Percentiles rank a stretch among this genome's conserved stretches.
Conservation (phyloP, 2,888 invertebrate species). For the Tachina fera region DNA sequence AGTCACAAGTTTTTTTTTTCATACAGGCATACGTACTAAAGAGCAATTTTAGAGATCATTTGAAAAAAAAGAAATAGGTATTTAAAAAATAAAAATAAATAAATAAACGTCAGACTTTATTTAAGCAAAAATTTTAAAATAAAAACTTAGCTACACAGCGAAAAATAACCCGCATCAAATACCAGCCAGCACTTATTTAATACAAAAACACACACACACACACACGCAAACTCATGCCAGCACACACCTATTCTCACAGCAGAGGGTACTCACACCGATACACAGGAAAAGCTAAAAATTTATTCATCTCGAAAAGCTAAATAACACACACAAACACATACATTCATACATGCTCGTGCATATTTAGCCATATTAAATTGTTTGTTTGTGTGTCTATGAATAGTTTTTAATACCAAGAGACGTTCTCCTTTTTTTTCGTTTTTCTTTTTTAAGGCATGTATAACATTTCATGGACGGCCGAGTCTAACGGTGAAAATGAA, state of each 20-base stretch:
- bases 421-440: constrained; percentile 10
- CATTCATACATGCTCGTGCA: constrained; percentile 9
- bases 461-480: constrained; percentile 65
- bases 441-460: constrained; percentile 35
- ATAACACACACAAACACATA: constrained; percentile 29
- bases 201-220: constrained; percentile 12
- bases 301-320: constrained; percentile 44
- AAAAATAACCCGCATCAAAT: constrained; percentile 54
- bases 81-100: constrained; percentile 3
- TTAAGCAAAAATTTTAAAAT: constrained; percentile 34
- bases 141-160: constrained; percentile 25
- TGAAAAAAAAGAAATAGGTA: background rate
- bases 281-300: constrained; percentile 20
- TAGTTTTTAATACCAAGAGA: constrained; percentile 26
- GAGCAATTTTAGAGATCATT: constrained; percentile 51
- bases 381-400: constrained; percentile 16
- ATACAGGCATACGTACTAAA: background rate
- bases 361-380: constrained; percentile 19
- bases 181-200: constrained; percentile 27
- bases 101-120: constrained; percentile 57
- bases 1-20: constrained; percentile 22
- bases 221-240: background rate
- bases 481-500: constrained; percentile 46
- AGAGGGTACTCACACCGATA: background rate
- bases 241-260: background rate